Evolutionary conservation across 2,888 invertebrate genomes (phyloP), one percentile per base, ranked within the genome.

Genomic region (Ochropacha duplaris): DNA sequence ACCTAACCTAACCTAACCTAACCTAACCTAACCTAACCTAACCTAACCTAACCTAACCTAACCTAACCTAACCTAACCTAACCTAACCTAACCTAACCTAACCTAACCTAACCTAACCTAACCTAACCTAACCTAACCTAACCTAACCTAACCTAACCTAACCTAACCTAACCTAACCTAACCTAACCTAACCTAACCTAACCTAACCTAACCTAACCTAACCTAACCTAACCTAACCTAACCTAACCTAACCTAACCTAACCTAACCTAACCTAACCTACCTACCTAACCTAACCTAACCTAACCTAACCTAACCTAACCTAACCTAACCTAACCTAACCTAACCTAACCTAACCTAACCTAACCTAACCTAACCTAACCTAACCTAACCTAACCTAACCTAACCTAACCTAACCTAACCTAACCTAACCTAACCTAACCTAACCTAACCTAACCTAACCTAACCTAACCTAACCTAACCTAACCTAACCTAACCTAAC

Each of bases 351-450:
- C 59, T 56, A 55, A 56, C 56, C 56, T 56, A 55, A 57, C 61
- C 58, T 58, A 56, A 57, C 57, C 58, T 58, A 55, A 55, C 57
- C 57, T 55, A 57, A 57, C 54, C 55, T 55, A 55, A 55, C 54
- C 61, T 61, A 58, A 55, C 58, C 62, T 62, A 62, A 62, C 62
- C 62, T 62, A 62, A 62, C 62, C 60, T 62, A 62, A 62, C 62
- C 62, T 62, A 62, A 62, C 62, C 62, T 62, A 62, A 62, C 62
- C 62, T 60, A 58, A 60, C 60, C 57, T 55, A 60, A 55, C 57
- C 60, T 57, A 57, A 57, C 56, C 55, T 55, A 58, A 56, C 59
- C 56, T 50, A 50, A 58, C 58, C 59, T 59, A 59, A 59, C 59
- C 59, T 59, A 59, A 56, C 59, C 59, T 56, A 59, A 58, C 55